A percentile compares a stretch with the other conserved stretches of the same genome.
These are phyloP conservation scores for Globia sparganii DNA, from an alignment of 2,888 invertebrate genomes.

Conservation along the genomic window DNA sequence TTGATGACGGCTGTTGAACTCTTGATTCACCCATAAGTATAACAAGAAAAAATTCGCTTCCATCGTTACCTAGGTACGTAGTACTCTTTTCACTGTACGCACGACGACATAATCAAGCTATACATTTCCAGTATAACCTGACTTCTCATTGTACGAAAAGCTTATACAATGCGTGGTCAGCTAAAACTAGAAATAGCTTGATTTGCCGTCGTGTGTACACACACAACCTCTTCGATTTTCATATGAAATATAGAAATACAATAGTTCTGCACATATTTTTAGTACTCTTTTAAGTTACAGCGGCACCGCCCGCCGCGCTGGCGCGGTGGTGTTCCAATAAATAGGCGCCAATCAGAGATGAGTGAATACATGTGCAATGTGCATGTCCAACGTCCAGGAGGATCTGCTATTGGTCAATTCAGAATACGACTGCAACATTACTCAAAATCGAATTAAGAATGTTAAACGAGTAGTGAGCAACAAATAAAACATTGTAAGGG, in stretches of 20 bases:
- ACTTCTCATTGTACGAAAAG: too few species aligned
- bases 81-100: too few species aligned
- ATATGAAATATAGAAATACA: neutral
- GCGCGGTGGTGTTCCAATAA: neutral
- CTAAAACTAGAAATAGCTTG: too few species aligned
- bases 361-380: neutral
- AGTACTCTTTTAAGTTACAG: too few species aligned
- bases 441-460: neutral
- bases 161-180: too few species aligned
- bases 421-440: neutral
- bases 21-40: neutral
- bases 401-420: neutral
- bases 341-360: neutral
- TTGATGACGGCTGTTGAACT: neutral
- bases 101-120: too few species aligned
- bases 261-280: neutral
- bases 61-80: neutral
- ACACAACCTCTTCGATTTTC: neutral
- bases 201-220: neutral
- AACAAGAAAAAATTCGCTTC: neutral
- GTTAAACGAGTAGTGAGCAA: neutral
- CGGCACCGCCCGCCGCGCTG: too few species aligned
- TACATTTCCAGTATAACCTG: too few species aligned
- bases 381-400: neutral
- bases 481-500: neutral